Base-by-base conservation (phyloP, 2,797 vertebrate genomes). In the Coregonus suidteri region DNA sequence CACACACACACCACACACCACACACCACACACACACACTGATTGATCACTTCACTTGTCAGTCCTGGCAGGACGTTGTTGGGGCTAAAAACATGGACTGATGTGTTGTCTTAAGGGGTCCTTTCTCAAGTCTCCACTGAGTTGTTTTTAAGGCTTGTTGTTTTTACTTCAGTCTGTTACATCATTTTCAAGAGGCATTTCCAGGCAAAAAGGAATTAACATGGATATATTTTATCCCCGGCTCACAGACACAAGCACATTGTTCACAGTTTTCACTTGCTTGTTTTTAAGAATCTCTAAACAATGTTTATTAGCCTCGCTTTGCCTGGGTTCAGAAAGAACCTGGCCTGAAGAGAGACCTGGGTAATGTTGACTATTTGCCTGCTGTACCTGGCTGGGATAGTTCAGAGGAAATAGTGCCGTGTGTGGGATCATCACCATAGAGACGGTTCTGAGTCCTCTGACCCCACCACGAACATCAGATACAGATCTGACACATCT, bases 71-170 rank as follows among this genome's bases (percentile, higher is more conserved):
- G 59, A 69, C 30, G 34, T 35, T 65, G 69, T 65, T 74, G 65
- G 74, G 62, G 35, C 15, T 14, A n/a, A 20, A 67, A 20, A 67
- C 59, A 70, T n/a, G 53, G 64, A 74, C 54, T n/a, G 1, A 6
- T 6, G 4, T 18, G 34, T 77, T 81, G 56, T 74, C 59, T 77
- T 31, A 30, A 70, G 41, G 25, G 18, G 34, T 74, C 70, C 66
- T 34, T 62, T 41, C 65, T 74, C 37, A 47, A 51, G 37, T 51
- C 54, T n/a, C n/a, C 54, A 59, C 54, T 9, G 30, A 25, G 68
- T 71, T 51, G 41, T 20, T n/a, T 51, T 71, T 20, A 47, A 4
- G 11, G 41, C 69, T 71, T 20, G 20, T 71, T 71, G 69, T 47
- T 20, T 6, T 68, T 37, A 4, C 16, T 71, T 51, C 20, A n/a